Evolutionary conservation across 2,888 invertebrate species (phyloP), one percentile per base, ranked within the genome.

Genomic region (Tridacna crocea): DNA sequence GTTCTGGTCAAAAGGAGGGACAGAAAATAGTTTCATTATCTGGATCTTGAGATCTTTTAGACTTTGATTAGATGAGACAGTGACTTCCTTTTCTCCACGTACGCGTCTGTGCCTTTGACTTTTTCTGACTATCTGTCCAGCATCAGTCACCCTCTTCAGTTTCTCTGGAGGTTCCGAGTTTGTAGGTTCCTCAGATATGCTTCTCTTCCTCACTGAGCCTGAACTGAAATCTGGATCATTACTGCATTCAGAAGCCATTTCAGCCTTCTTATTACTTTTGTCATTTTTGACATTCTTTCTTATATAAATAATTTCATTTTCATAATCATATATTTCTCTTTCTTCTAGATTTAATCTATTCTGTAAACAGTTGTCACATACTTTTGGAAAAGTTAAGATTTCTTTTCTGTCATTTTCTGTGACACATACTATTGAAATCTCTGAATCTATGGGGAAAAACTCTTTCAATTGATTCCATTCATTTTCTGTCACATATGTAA

Each of bases 41-140:
- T 95, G 90, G 26, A 95, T 89, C 89, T 95, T 95, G 60, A 95
- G 92, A 70, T 95, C 95, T 82, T 93, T 91, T 6, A 95, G 90
- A 6, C 94, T 95, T 66, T 93, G 89, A 46, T 88, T 88, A 0
- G 95, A 95, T 0, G 95, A 94, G 0, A 95, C 94, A 46, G 85
- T 91, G 22, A 95, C 87, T 82, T 95, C 94, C 80, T 94, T 94
- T 84, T 95, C 95, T 15, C 95, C 95, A 17, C 94, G 92, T 11
- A 92, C 92, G 77, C 92, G 93, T 72, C 95, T 90, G 70, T 94
- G 93, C 36, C 95, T 87, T 22, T 94, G 92, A 88, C 95, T 95
- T 72, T 95, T 90, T 46, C 93, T 72, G 22, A 86, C 68, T 58
- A 74, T 73, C 60, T 82, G 74, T 36, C 60, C 72, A 68, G 70